These are phyloP conservation scores for Cephus pygmeus DNA, from an alignment of 2,888 invertebrate species.

Conservation along the genomic window DNA sequence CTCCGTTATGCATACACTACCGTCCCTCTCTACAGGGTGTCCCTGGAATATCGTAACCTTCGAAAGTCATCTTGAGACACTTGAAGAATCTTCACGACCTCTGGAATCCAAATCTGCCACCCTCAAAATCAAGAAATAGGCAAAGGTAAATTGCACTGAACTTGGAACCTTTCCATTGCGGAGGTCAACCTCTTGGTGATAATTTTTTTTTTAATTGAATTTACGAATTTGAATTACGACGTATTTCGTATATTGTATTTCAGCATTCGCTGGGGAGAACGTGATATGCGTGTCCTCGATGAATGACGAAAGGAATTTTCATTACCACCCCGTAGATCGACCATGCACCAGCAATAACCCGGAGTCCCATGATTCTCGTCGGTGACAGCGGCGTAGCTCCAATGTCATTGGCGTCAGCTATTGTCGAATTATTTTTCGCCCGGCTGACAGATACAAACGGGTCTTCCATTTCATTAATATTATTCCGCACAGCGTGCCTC, in stretches of 20 bases:
- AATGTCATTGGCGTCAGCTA: constrained; percentile 1
- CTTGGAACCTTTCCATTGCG: neutral
- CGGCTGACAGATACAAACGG: neutral
- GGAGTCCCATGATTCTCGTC: neutral
- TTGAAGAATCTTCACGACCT: neutral
- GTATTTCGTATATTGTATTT: neutral
- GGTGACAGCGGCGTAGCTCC: neutral
- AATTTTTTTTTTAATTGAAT: neutral
- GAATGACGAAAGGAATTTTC: neutral
- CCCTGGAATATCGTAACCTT: neutral
- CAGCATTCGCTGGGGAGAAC: neutral
- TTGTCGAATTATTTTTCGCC: neutral
- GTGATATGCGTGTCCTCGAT: neutral
- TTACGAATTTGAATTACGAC: neutral
- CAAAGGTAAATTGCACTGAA: neutral
- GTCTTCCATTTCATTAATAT: constrained; percentile 5
- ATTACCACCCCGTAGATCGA: neutral
- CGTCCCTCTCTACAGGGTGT: constrained; percentile 30
- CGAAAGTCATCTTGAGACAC: neutral
- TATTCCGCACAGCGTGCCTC: neutral
- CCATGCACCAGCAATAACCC: neutral
- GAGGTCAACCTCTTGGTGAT: neutral
- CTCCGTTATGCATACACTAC: constrained; percentile 43
- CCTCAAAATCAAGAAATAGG: neutral
- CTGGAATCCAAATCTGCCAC: neutral